Base-by-base conservation (phyloP, 2,888 invertebrate genomes). In the Apocheima hispidaria region DNA sequence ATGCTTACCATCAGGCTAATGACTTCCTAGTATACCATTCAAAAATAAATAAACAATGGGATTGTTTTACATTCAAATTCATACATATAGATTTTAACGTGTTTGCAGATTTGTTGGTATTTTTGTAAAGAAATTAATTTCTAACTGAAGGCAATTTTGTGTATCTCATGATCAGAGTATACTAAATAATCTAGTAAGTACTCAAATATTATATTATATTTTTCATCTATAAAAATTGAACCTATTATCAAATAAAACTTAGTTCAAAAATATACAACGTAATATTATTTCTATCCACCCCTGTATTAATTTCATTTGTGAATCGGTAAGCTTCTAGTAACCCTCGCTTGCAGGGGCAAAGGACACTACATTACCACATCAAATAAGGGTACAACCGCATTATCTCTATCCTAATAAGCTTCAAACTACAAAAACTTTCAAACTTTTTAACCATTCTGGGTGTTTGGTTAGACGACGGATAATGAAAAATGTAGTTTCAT, bases 331-430 rank as follows among this genome's bases (percentile, higher is more conserved):
- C 52, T 4, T 30, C 48, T 33, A 38, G 12, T 21, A 12, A 41
- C 59, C 53, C 48, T 46, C 41, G 23, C 63, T 2, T n/a, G n/a
- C 26, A 74, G 78, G 78, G 75, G 73, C 70, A 71, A 61, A 75
- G 79, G 78, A 78, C 79, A 77, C 75, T 80, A 81, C 82, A 82
- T 79, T 82, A 84, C 83, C 83, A 78, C 83, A 83, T 84, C 81
- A 83, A 86, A 85, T 84, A 85, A 83, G 33, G 48, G 48, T 48
- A 4, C 16, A 0, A 2, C 7, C 30, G 48, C 48, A 48, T 20
- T 30, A 48, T 20, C 5, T 16, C 26, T 21, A 4, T 12, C 4
- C 4, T 12, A 12, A 33, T n/a, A 12, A 33, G n/a, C n/a, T 33
- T n/a, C n/a, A 12, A 4, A 12, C 33, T 33, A 2, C n/a, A 33